Percentiles rank a stretch among this genome's conserved stretches.
Evolutionary conservation across 1,140 invertebrate genomes (phyloP).

Genomic region (Popillia japonica): DNA sequence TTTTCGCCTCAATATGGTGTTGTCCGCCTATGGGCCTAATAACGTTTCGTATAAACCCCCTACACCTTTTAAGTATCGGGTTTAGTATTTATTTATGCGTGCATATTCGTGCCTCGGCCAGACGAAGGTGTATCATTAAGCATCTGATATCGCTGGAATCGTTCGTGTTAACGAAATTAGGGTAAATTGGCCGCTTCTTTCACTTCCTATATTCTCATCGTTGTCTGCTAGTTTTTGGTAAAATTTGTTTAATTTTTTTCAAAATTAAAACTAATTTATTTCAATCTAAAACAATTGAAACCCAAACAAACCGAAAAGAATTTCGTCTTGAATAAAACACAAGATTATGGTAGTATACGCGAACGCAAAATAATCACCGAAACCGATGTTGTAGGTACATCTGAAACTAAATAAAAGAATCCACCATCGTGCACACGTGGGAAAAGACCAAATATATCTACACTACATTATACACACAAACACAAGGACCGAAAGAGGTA

Average conservation of each 20-base stretch:
- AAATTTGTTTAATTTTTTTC: no score
- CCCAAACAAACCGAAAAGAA: no score
- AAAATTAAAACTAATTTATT: no score
- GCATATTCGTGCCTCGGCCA: neutral
- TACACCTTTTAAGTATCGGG: constrained; percentile 2
- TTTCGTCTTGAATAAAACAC: no score
- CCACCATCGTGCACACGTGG: neutral
- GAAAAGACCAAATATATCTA: constrained; percentile 3
- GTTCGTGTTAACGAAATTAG: constrained; percentile 31
- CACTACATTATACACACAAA: neutral
- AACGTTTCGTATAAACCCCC: neutral
- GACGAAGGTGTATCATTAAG: constrained; percentile 3
- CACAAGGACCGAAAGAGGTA: neutral
- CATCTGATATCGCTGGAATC: constrained; percentile 12
- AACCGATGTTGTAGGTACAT: neutral
- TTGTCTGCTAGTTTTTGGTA: neutral
- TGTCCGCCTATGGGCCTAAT: neutral
- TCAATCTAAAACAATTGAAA: no score
- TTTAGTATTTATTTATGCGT: constrained; percentile 8
- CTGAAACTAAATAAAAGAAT: neutral
- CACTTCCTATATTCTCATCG: neutral
- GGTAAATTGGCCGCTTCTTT: constrained; percentile 31
- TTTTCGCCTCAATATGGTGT: constrained; percentile 38
- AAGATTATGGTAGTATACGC: neutral
- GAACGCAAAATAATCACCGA: neutral